These are phyloP conservation scores for Hedya salicella DNA, from an alignment of 2,888 invertebrate species.

Conservation along the genomic window DNA sequence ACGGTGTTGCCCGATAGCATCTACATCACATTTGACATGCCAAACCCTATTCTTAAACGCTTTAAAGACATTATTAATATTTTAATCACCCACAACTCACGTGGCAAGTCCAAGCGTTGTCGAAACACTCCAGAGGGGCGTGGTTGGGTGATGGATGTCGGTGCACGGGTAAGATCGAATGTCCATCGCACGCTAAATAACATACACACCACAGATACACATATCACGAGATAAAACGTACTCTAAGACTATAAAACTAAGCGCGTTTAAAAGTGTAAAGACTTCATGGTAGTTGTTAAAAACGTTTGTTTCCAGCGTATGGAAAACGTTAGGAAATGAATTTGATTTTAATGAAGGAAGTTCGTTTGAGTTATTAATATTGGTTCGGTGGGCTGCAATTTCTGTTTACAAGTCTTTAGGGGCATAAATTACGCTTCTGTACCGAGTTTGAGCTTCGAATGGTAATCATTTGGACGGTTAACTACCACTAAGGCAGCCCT, in stretches of 20 bases:
- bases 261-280: background rate
- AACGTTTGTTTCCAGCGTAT: constrained; percentile 47
- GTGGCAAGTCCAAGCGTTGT: constrained; percentile 50
- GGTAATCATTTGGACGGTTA: constrained; percentile 1
- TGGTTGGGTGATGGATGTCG: constrained; percentile 76
- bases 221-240: constrained; percentile 9
- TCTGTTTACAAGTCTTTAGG: constrained; percentile 32
- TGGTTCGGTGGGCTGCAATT: constrained; percentile 17
- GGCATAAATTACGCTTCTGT: constrained; percentile 10
- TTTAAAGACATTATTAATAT: constrained; percentile 58
- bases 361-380: constrained; percentile 38
- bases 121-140: constrained; percentile 65
- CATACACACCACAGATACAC: constrained; percentile 28
- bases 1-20: constrained; percentile 33
- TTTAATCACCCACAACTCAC: constrained; percentile 62
- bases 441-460: background rate
- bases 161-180: constrained; percentile 62
- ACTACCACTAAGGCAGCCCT: too few species aligned
- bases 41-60: constrained; percentile 48
- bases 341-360: constrained; percentile 50
- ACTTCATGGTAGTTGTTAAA: constrained; percentile 44
- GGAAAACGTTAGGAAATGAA: constrained; percentile 50
- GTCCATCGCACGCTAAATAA: constrained; percentile 51
- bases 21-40: constrained; percentile 37
- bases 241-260: constrained; percentile 12